Evolutionary conservation across 2,888 invertebrate genomes (phyloP).

Genomic region (Morpho deidamia): DNA sequence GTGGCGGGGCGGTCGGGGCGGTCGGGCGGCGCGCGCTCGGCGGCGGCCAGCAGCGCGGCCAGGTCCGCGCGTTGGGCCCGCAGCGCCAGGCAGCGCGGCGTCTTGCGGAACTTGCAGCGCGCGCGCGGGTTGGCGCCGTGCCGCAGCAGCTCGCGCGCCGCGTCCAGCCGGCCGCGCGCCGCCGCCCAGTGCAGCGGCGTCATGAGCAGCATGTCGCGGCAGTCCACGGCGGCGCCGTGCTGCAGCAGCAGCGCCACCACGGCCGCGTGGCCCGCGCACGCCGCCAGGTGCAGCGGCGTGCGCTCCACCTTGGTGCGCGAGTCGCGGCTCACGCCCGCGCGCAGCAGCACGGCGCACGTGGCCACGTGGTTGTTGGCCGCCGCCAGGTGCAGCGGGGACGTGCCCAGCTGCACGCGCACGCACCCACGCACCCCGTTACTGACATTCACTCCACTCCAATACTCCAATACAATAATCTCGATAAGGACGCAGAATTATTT

Average conservation of each 20-base stretch:
- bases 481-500: too few relatives aligned
- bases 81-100: conserved; percentile 42
- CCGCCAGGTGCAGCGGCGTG: conserved; percentile 94
- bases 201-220: conserved; percentile 72
- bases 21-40: conserved; percentile 7
- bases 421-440: too few relatives aligned
- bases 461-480: too few relatives aligned
- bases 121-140: conserved; percentile 84
- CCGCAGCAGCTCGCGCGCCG: conserved; percentile 82
- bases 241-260: conserved; percentile 85
- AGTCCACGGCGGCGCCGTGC: conserved; percentile 48
- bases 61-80: conserved; percentile 24
- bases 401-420: conserved; percentile 85
- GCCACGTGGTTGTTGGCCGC: conserved; percentile 86
- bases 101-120: conserved; percentile 53
- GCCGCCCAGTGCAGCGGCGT: conserved; percentile 97
- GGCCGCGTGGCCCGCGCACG: conserved; percentile 87
- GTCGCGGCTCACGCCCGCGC: conserved; percentile 93
- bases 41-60: conserved; percentile 32
- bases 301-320: conserved; percentile 94
- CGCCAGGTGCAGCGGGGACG: conserved; percentile 92
- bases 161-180: conserved; percentile 83
- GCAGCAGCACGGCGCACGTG: conserved; percentile 88
- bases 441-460: too few relatives aligned
- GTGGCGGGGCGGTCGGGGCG: too few relatives aligned